Conservation (phyloP, 2,888 invertebrate genomes). For the Drosophila limbata region DNA sequence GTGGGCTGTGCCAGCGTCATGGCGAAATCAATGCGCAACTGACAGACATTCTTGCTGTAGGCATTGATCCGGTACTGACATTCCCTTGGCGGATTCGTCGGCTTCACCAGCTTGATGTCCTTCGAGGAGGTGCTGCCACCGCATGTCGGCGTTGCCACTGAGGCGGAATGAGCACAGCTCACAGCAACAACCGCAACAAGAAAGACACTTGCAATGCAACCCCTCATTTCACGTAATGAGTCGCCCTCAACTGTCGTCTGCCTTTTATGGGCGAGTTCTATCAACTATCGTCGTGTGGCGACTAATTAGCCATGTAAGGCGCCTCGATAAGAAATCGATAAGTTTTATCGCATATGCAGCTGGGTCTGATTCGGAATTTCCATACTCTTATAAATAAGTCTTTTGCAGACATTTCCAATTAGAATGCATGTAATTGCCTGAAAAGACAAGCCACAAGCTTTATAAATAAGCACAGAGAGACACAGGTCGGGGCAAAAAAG, state of each 20-base stretch:
- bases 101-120: constrained; percentile 66
- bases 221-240: constrained; percentile 45
- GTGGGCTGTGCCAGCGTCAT: constrained; percentile 78
- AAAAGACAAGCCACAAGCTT: constrained; percentile 13
- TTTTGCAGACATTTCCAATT: constrained; percentile 38
- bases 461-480: constrained; percentile 31
- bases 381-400: background rate
- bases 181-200: constrained; percentile 25
- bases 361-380: constrained; percentile 3
- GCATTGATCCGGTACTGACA: constrained; percentile 67
- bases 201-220: constrained; percentile 36
- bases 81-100: constrained; percentile 63
- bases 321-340: constrained; percentile 52
- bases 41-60: constrained; percentile 73
- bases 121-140: constrained; percentile 73
- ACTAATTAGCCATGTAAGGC: constrained; percentile 50
- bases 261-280: constrained; percentile 51
- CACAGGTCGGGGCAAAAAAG: background rate
- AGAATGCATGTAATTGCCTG: constrained; percentile 16
- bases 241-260: background rate
- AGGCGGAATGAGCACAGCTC: constrained; percentile 47
- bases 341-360: constrained; percentile 21
- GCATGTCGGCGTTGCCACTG: constrained; percentile 69
- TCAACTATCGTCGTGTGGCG: background rate
- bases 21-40: constrained; percentile 76